Percentiles rank a stretch among this genome's conserved stretches.
Evolutionary conservation across 2,888 invertebrate species (phyloP).

Genomic region (Platypus cylindrus): DNA sequence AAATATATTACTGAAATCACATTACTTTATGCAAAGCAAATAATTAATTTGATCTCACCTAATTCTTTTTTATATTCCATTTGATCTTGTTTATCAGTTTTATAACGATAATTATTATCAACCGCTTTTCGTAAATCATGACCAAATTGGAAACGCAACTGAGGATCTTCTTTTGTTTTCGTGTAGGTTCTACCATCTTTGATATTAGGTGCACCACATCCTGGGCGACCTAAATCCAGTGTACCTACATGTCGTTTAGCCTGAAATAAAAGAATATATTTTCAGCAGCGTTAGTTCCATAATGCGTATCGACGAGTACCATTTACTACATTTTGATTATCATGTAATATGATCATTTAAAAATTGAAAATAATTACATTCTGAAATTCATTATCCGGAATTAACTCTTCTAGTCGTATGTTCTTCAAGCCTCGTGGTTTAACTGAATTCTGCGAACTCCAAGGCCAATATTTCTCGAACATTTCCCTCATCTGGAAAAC

Average conservation of each 20-base stretch:
- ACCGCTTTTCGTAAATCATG: conserved; percentile 48
- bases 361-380: conserved; percentile 30
- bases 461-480: conserved; percentile 62
- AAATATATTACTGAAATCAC: not conserved
- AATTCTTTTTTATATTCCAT: conserved; percentile 46
- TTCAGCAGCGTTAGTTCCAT: too few relatives aligned
- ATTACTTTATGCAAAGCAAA: not conserved
- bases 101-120: conserved; percentile 58
- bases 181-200: conserved; percentile 30
- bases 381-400: conserved; percentile 43
- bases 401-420: conserved; percentile 51
- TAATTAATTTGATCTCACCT: conserved; percentile 38
- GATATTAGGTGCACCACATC: conserved; percentile 32
- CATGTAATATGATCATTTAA: too few relatives aligned
- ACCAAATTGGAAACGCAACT: conserved; percentile 45
- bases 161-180: conserved; percentile 44
- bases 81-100: conserved; percentile 43
- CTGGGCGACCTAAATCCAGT: conserved; percentile 26
- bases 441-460: conserved; percentile 43
- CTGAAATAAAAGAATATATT: conserved; percentile 20
- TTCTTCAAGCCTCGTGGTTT: conserved; percentile 48
- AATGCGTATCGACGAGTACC: too few relatives aligned
- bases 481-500: conserved; percentile 47
- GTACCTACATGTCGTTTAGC: conserved; percentile 29
- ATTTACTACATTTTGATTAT: too few relatives aligned